Conservation (phyloP, 2,113 vertebrate species). For the Ameiurus melas region DNA sequence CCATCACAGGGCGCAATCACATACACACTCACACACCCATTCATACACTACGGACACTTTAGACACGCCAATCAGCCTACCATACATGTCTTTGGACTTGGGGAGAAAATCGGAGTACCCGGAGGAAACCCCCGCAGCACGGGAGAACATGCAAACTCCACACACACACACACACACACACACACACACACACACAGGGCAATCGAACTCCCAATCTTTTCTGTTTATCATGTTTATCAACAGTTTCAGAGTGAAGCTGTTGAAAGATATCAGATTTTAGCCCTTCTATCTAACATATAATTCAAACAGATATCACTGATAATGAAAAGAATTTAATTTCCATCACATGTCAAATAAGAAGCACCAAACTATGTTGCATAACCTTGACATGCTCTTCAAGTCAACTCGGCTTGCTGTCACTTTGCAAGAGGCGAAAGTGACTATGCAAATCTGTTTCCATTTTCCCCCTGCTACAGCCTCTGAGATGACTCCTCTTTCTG, state of each 20-base stretch:
- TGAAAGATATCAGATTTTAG: not conserved
- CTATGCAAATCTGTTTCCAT: conserved; percentile 51
- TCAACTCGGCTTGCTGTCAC: conserved; percentile 50
- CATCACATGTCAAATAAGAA: conserved; percentile 66
- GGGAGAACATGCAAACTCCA: too few relatives aligned
- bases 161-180: too few relatives aligned
- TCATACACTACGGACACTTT: too few relatives aligned
- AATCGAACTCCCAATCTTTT: not conserved
- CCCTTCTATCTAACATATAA: not conserved
- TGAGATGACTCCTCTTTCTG: conserved; percentile 22
- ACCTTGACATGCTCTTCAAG: conserved; percentile 59
- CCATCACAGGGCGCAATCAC: too few relatives aligned
- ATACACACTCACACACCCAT: too few relatives aligned
- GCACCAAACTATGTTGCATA: conserved; percentile 57
- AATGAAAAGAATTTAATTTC: conserved; percentile 57
- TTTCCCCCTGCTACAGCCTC: conserved; percentile 14
- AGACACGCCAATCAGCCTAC: too few relatives aligned
- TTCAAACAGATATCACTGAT: not conserved
- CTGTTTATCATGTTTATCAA: not conserved
- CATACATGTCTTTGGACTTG: too few relatives aligned
- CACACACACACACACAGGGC: too few relatives aligned
- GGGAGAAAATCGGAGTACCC: too few relatives aligned
- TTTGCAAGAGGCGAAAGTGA: conserved; percentile 50
- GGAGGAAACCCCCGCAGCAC: too few relatives aligned
- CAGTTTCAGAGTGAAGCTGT: not conserved